Conservation (phyloP, 2,797 vertebrate genomes). For the Micropoecilia bifurca region DNA sequence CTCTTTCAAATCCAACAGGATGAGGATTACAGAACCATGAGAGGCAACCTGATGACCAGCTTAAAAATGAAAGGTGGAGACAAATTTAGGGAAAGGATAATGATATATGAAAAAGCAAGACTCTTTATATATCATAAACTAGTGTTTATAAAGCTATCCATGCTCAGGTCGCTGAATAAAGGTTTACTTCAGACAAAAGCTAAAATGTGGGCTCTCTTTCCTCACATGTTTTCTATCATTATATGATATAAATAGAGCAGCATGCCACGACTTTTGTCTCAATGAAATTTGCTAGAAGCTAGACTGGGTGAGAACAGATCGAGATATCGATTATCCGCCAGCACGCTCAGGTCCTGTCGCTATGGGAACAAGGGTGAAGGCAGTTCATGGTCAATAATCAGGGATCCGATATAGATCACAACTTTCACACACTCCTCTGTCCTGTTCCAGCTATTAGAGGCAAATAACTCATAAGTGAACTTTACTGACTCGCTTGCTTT, state of each 20-base stretch:
- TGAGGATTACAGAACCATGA: constrained; percentile 19
- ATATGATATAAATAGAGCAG: not conserved
- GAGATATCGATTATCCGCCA: constrained; percentile 77
- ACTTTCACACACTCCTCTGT: constrained; percentile 18
- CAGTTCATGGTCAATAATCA: constrained; percentile 63
- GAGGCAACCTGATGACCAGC: constrained; percentile 22
- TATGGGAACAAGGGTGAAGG: constrained; percentile 73
- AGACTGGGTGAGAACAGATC: constrained; percentile 43
- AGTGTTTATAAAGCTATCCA: constrained; percentile 31
- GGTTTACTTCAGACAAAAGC: not conserved
- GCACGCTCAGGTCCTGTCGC: constrained; percentile 64
- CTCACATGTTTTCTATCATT: not conserved
- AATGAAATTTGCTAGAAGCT: constrained; percentile 59
- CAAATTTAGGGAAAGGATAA: constrained; percentile 15
- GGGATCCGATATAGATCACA: constrained; percentile 40
- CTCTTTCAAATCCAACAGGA: constrained; percentile 53
- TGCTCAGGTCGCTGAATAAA: not conserved
- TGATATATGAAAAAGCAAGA: constrained; percentile 26
- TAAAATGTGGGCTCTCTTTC: not conserved
- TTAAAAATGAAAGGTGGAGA: constrained; percentile 14
- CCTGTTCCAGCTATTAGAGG: constrained; percentile 2
- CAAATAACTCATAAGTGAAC: constrained; percentile 10
- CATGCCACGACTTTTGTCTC: constrained; percentile 24
- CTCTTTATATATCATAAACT: constrained; percentile 16
- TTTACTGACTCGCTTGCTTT: not conserved